Conservation (phyloP, 2,888 invertebrate genomes). For the Dimorphilus gyrociliatus region DNA sequence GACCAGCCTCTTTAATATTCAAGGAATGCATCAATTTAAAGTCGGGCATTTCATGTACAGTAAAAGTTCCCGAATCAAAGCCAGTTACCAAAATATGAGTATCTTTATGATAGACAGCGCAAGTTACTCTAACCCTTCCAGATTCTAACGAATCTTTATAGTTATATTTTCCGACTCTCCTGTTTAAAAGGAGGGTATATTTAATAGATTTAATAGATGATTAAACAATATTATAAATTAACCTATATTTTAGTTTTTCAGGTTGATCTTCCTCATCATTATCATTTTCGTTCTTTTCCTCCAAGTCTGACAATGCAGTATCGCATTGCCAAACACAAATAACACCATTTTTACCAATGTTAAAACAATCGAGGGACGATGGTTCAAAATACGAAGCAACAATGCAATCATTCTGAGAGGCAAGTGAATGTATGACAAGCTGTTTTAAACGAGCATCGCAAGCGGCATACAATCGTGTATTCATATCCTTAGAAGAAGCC, state of each 20-base stretch:
- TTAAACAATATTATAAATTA: neutral
- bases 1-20: slow-evolving; percentile 30
- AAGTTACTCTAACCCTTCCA: slow-evolving; percentile 49
- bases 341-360: slow-evolving; percentile 55
- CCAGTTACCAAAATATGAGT: slow-evolving; percentile 70
- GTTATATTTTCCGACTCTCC: too few species aligned
- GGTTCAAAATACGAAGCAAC: slow-evolving; percentile 74
- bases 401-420: slow-evolving; percentile 68
- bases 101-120: slow-evolving; percentile 63
- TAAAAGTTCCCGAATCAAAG: slow-evolving; percentile 76
- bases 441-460: slow-evolving; percentile 57
- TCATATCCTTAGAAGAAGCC: slow-evolving; percentile 76
- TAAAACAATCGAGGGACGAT: slow-evolving; percentile 63
- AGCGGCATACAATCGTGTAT: slow-evolving; percentile 61
- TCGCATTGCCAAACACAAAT: slow-evolving; percentile 71
- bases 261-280: slow-evolving; percentile 22
- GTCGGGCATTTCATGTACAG: slow-evolving; percentile 81
- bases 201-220: too few species aligned
- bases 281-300: slow-evolving; percentile 13
- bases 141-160: too few species aligned
- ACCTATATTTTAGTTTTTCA: slow-evolving; percentile 3
- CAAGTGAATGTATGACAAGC: slow-evolving; percentile 56
- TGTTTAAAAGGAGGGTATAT: too few species aligned
- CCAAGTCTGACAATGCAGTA: slow-evolving; percentile 42
- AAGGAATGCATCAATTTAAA: slow-evolving; percentile 75